Evolutionary conservation across 2,888 invertebrate genomes (phyloP), one percentile per base, ranked within the genome.

Genomic region (Biston betularia): DNA sequence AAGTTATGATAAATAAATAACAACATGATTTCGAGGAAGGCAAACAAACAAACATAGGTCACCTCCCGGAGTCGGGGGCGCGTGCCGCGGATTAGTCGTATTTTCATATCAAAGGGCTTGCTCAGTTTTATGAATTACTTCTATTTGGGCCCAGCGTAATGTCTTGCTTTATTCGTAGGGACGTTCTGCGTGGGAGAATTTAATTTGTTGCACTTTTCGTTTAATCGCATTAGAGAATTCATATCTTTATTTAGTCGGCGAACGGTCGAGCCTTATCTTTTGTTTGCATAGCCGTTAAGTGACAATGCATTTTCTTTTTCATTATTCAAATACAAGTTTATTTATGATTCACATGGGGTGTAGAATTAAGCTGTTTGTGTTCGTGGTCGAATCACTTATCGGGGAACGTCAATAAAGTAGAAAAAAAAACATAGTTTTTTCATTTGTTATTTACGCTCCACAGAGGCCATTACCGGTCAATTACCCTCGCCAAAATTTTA

Each of bases 31-130:
- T 78, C 76, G 81, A 80, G 83, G 78, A 85, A 83, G 80, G 80
- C 86, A 89, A 89, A 89, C 88, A 85, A 82, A 85, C 83, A 88
- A 87, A 87, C 85, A 80, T 75, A 80, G 85, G 83, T 84, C 83
- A 84, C 84, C 85, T 85, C 87, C 88, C 86, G 87, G 80, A 77
- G 87, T 74, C 81, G 75, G 70, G 81, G 76, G 86, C 92, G 92
- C 93, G 93, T 93, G 92, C 86, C 90, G 66, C 69, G 90, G 93
- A 92, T 93, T 92, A 92, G 81, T 77, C 80, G 83, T 84, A 93
- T 93, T 93, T 93, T 93, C 92, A 93, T 93, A 92, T 93, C 88
- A 93, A 92, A 92, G 88, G 87, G 81, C 80, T 82, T 80, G 87
- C 88, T 88, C 85, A 87, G 83, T 88, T 88, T 90, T 91, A 91